Conservation (phyloP, 1,140 invertebrate genomes). For the Trialeurodes vaporariorum region DNA sequence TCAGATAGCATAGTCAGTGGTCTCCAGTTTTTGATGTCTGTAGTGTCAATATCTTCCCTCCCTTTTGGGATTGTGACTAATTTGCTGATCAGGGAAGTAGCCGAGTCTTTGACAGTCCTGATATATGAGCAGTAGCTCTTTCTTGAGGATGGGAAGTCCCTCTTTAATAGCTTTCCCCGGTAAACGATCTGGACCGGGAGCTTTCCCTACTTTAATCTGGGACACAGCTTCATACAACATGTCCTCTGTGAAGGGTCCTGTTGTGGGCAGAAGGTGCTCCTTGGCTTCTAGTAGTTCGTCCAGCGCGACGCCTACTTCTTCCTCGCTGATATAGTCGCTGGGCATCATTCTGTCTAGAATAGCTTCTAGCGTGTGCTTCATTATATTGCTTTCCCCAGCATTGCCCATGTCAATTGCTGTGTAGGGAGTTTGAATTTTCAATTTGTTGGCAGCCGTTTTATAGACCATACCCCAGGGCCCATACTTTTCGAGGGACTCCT, state of each 20-base stretch:
- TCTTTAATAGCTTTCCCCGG: not conserved
- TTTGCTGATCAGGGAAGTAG: not conserved
- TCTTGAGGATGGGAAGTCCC: not conserved
- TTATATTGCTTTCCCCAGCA: not conserved
- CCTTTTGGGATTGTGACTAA: not conserved
- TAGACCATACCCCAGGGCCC: not conserved
- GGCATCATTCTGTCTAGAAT: not conserved
- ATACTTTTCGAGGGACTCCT: not conserved
- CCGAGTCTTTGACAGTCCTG: not conserved
- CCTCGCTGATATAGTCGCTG: not conserved
- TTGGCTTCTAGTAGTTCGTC: not conserved
- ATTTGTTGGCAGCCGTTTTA: not conserved
- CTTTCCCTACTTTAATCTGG: not conserved
- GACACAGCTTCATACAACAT: not conserved
- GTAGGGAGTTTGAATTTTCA: not conserved
- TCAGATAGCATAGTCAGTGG: not conserved
- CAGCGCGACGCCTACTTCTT: not conserved
- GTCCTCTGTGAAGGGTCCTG: not conserved
- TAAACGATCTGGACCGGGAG: not conserved
- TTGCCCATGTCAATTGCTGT: not conserved
- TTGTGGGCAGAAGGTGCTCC: not conserved
- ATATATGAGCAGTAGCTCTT: not conserved
- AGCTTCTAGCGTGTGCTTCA: not conserved
- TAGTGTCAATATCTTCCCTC: not conserved
- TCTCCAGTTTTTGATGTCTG: not conserved